Percentiles rank a stretch among this genome's conserved stretches.
These are phyloP conservation scores for Aphidius colemani DNA, from an alignment of 2,888 invertebrate species.

Conservation along the genomic window DNA sequence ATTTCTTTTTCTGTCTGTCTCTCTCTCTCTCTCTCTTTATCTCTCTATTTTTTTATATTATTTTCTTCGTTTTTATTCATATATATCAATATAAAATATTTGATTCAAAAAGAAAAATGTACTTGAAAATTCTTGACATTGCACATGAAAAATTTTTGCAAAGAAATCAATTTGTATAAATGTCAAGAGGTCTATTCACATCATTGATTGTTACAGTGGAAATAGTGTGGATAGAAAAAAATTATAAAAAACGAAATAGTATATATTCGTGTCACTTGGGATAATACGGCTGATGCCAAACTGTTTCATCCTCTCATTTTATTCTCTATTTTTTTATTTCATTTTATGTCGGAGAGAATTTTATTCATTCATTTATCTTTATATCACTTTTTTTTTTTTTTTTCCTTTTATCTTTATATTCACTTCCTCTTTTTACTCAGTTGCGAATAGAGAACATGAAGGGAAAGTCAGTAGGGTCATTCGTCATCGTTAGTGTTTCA, in stretches of 20 bases:
- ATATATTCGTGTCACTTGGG: too few species aligned
- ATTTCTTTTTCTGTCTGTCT: too few species aligned
- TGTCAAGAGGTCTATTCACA: constrained; percentile 9
- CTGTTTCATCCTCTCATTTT: constrained; percentile 27
- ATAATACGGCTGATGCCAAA: neutral
- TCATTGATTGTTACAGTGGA: constrained; percentile 12
- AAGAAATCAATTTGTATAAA: constrained; percentile 13
- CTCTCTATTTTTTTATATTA: too few species aligned
- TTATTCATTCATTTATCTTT: constrained; percentile 35
- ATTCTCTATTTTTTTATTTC: too few species aligned
- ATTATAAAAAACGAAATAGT: neutral
- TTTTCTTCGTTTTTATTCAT: too few species aligned
- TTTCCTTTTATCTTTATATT: constrained; percentile 10
- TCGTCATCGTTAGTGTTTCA: constrained; percentile 52
- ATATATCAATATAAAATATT: too few species aligned
- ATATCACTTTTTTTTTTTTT: constrained; percentile 2
- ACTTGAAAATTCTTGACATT: constrained; percentile 1
- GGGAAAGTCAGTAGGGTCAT: constrained; percentile 33
- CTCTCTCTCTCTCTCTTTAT: too few species aligned
- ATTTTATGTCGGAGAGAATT: constrained; percentile 6
- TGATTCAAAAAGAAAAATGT: neutral
- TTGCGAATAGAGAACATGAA: neutral
- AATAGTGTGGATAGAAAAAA: neutral
- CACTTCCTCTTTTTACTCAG: neutral
- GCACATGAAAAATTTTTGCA: neutral